Base-by-base conservation (phyloP, 92 coral and sea anemone genomes). In the Blastomussa wellsi region DNA sequence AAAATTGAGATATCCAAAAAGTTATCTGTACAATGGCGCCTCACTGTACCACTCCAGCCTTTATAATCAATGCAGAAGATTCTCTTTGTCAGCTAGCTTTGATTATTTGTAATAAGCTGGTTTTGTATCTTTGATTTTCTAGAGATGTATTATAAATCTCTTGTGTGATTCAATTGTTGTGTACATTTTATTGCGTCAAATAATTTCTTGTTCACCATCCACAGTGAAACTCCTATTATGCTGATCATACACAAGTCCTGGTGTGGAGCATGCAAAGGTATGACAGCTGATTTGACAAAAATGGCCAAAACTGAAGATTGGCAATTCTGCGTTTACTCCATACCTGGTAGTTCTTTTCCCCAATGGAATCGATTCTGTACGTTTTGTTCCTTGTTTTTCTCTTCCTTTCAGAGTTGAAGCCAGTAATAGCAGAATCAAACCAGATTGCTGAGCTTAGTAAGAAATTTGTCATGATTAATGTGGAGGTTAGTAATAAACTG, bases 261-360 rank as follows among this genome's bases (percentile, higher is more conserved):
- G 98, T 94, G 98, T 26, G 95, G 94, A 28, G 98, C 98, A 2
- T 94, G 98, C 28, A 94, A 94, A 94, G 95, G 98, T 94, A 86
- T 47, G 73, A 44, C 36, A 74, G 42, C 26, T 8, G 33, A 11
- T 13, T 62, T 62, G 49, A 44, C 44, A 41, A 7, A 3, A 41
- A 41, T 3, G 44, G 7, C 4, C 44, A 41, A 41, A 41, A 41
- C 44, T 41, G 44, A 3, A 41, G 3, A 7, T 41, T 7, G 44
- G 49, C 49, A 10, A 44, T 44, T 44, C 49, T 3, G 68, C 35
- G 11, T 13, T 1, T 22, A 17, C 22, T 15, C 24, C 13, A 26
- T 62, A 26, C 35, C 16, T 74, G 10, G 37, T 2, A 55, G 7
- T 73, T 3, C 8, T 26, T 2, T 41, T 17, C 10, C 16, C n/a